Conservation (phyloP, 2,113 vertebrate species). For the Neomonachus schauinslandi region DNA sequence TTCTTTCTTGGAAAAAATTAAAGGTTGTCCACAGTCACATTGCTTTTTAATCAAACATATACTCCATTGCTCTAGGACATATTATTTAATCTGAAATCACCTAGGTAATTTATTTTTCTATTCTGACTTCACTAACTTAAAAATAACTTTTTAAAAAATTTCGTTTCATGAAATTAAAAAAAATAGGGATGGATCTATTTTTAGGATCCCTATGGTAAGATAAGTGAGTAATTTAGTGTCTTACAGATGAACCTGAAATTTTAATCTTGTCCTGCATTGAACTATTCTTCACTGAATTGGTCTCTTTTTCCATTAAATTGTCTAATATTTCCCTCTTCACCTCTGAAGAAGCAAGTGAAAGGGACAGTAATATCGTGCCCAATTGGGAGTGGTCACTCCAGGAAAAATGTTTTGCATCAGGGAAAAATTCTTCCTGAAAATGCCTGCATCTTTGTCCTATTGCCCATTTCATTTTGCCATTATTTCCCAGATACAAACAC, state of each 20-base stretch:
- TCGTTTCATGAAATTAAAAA: neutral
- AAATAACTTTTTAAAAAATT: neutral
- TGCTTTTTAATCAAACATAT: neutral
- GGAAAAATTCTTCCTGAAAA: conserved; percentile 26
- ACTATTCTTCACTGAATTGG: neutral
- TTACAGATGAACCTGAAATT: neutral
- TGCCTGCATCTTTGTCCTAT: neutral
- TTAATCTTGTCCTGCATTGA: neutral
- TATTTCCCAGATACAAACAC: neutral
- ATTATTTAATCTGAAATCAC: neutral
- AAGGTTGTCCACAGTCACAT: neutral
- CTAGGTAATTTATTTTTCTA: neutral
- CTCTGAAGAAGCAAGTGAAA: neutral
- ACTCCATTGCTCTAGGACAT: neutral
- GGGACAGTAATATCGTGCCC: neutral
- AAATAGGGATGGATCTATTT: neutral
- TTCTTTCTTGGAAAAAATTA: neutral
- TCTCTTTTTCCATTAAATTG: neutral
- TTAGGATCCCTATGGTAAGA: neutral
- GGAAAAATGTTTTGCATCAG: neutral
- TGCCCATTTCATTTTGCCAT: neutral
- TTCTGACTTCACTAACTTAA: neutral
- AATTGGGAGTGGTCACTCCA: neutral
- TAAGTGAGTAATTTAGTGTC: neutral
- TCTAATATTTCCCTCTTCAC: neutral